Conservation (phyloP, 2,113 vertebrate species). For the Ahaetulla prasina region DNA sequence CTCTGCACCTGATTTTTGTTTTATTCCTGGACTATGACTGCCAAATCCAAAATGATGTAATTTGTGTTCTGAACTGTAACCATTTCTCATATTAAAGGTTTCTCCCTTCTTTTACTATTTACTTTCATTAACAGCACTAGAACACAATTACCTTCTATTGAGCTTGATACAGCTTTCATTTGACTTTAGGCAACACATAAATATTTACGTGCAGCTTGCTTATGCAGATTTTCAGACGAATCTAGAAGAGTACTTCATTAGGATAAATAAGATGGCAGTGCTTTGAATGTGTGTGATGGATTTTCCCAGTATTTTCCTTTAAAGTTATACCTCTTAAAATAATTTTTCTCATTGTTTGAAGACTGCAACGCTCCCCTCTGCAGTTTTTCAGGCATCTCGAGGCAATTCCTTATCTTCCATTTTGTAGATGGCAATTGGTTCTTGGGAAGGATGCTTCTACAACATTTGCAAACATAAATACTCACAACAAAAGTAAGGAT, state of each 20-base stretch:
- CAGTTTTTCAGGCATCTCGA: background rate
- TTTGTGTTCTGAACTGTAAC: background rate
- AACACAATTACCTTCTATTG: background rate
- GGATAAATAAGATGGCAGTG: background rate
- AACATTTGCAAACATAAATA: background rate
- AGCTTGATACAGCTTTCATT: background rate
- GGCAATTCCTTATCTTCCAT: background rate
- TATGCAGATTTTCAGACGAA: background rate
- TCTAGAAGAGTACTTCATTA: background rate
- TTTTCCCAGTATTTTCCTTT: background rate
- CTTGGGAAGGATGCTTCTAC: background rate
- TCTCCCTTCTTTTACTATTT: constrained; percentile 5
- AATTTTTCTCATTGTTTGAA: background rate
- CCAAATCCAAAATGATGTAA: background rate
- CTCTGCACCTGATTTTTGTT: background rate
- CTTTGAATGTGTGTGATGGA: background rate
- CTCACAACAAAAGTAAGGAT: background rate
- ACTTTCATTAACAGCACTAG: constrained; percentile 15
- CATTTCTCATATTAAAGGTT: background rate
- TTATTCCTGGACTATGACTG: background rate
- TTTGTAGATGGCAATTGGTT: background rate
- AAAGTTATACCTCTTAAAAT: background rate
- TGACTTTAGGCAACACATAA: background rate
- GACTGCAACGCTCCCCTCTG: background rate
- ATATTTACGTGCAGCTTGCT: background rate